phyloP scores from a whole-genome alignment of 92 coral and sea anemone species.

The Zoanthus sansibaricus region DNA sequence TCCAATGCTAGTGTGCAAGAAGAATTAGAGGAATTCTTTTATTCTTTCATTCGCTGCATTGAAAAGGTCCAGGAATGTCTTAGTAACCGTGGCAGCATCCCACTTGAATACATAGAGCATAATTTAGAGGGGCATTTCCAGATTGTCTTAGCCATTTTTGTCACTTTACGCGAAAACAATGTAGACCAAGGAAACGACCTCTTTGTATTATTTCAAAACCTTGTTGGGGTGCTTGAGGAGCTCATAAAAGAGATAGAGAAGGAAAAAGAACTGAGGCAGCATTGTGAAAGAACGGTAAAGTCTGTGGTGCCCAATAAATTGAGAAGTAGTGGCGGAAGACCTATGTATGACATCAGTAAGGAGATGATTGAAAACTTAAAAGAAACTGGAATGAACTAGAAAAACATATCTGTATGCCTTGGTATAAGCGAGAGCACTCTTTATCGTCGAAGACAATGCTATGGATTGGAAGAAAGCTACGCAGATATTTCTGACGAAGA shows the following conservation, averaged over 20 bases:
- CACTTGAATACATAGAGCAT: conserved; percentile 47
- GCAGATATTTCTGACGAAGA: conserved; percentile 57
- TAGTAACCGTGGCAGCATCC: conserved; percentile 28
- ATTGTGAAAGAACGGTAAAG: conserved; percentile 6
- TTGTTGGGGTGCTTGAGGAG: conserved; percentile 34
- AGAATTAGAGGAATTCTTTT: conserved; percentile 41
- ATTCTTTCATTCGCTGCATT: conserved; percentile 16
- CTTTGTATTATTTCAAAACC: conserved; percentile 14
- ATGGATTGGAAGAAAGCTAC: conserved; percentile 55
- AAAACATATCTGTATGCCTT: conserved; percentile 61
- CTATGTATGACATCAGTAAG: conserved; percentile 63
- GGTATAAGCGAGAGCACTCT: conserved; percentile 72
- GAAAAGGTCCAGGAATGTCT: conserved; percentile 41
- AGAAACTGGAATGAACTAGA: conserved; percentile 78
- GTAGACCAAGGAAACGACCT: neutral
- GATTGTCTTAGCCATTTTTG: conserved; percentile 39
- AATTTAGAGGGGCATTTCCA: conserved; percentile 53
- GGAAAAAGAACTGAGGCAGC: conserved; percentile 6
- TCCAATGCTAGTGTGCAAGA: conserved; percentile 4
- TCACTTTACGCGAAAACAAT: conserved; percentile 14
- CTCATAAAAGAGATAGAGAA: conserved; percentile 27
- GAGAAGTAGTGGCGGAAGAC: conserved; percentile 59
- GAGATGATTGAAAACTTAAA: conserved; percentile 62
- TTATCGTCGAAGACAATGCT: conserved; percentile 60
- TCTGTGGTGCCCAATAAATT: conserved; percentile 38